Evolutionary conservation across 2,113 vertebrate genomes (phyloP), one percentile per base, ranked within the genome.

Genomic region (Aldabrachelys gigantea): DNA sequence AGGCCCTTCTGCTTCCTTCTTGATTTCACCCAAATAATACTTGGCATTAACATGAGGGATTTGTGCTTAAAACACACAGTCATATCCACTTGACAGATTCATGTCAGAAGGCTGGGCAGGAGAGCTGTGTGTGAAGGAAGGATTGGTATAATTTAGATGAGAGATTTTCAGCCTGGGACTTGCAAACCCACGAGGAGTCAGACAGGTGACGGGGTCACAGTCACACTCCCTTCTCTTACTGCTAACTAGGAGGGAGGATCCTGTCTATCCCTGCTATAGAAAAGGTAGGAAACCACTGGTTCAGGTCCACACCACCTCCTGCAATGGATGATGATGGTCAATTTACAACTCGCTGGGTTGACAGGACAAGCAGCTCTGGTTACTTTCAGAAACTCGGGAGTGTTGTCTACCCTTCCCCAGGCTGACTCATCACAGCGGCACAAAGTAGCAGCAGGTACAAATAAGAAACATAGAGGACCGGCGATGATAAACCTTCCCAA

Each of bases 391-490:
- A 21, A 35, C 81, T 19, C 9, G 1, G 5, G 38, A 24, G 27
- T 82, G 50, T 5, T 1, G 0, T 17, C 76, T 52, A 2, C 47
- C 2, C 52, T 5, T 38, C 83, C 50, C 24, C 27, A 9, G 54
- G 4, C 75, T 0, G 2, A 1, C 4, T 1, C 1, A 6, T 22
- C 24, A 3, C 4, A 75, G 76, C 69, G 19, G 9, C 41, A 49
- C 53, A 75, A 80, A 80, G 10, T 22, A 87, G n/a, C 24, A 50
- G 53, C 62, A 5, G 49, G 6, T 44, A 44, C 2, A 13, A 14
- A 24, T 41, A 47, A 79, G 65, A 84, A 85, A 62, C 1, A 0
- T 19, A 8, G 19, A 25, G 38, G 56, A 53, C 54, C 76, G 82
- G 90, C 81, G n/a, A 81, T 5, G 31, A 31, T 44, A 49, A 92